Conservation (phyloP, 2,888 invertebrate genomes). For the Mechanitis mazaeus region DNA sequence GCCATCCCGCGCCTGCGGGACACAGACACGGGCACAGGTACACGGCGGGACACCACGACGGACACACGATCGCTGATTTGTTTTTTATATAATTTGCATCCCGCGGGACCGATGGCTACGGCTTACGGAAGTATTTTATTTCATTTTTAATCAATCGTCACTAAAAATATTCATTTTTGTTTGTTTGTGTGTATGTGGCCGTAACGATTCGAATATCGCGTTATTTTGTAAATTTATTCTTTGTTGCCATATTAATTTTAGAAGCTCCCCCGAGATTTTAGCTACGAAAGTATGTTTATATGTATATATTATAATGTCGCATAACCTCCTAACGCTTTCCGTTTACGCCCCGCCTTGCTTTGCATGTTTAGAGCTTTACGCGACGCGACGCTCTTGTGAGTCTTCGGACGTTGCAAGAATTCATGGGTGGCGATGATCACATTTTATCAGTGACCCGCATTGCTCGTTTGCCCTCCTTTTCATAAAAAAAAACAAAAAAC, state of each 20-base stretch:
- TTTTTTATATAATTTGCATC: too few relatives aligned
- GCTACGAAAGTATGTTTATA: not conserved
- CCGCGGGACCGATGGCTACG: too few relatives aligned
- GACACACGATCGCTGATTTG: not conserved
- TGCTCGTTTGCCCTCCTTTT: too few relatives aligned
- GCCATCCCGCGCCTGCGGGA: conserved; percentile 92
- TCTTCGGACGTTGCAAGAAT: too few relatives aligned
- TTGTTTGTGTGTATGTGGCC: conserved; percentile 17
- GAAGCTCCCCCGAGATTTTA: not conserved
- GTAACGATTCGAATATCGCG: conserved; percentile 6
- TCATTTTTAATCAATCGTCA: conserved; percentile 7
- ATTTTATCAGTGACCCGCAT: too few relatives aligned
- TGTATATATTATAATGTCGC: conserved; percentile 6
- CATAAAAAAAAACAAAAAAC: too few relatives aligned
- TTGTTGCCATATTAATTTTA: not conserved
- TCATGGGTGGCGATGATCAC: too few relatives aligned
- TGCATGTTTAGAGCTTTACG: conserved; percentile 19
- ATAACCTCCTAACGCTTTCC: conserved; percentile 5
- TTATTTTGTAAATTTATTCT: not conserved
- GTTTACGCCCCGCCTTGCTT: conserved; percentile 13
- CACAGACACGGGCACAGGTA: conserved; percentile 50
- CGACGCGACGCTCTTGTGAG: too few relatives aligned
- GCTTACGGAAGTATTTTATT: too few relatives aligned
- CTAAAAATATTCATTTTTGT: conserved; percentile 16
- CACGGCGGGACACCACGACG: conserved; percentile 3